A percentile compares a stretch with the other conserved stretches of the same genome.
Conservation (phyloP, 2,797 vertebrate genomes). For the Craterocephalus amniculus region DNA sequence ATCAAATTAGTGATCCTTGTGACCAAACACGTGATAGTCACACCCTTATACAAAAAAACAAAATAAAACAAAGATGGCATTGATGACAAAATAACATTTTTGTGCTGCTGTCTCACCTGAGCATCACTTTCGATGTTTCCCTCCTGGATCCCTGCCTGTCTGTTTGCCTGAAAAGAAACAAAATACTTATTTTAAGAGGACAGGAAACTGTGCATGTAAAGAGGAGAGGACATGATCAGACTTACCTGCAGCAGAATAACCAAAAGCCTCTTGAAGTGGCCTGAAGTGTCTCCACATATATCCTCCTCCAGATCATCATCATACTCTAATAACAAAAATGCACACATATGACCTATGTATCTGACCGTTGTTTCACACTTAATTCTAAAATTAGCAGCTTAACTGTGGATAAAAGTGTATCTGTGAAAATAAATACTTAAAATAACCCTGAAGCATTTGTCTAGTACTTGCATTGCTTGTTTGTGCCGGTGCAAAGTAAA, state of each 20-base stretch:
- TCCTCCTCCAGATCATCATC: constrained; percentile 89
- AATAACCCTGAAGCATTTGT: too few relatives aligned
- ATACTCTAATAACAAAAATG: constrained; percentile 82
- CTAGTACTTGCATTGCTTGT: too few relatives aligned
- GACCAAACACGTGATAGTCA: constrained; percentile 53
- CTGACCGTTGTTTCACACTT: background rate
- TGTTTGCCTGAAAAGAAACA: constrained; percentile 83
- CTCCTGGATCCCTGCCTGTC: constrained; percentile 87
- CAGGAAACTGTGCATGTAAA: background rate
- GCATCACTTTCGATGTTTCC: constrained; percentile 88
- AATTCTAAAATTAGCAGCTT: too few relatives aligned
- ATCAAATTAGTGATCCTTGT: background rate
- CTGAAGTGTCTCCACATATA: constrained; percentile 89
- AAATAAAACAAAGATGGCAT: constrained; percentile 34
- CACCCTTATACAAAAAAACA: constrained; percentile 5
- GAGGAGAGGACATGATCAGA: background rate
- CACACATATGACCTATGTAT: background rate
- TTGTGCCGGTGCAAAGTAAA: too few relatives aligned
- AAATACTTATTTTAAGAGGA: constrained; percentile 9
- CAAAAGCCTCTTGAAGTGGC: constrained; percentile 92
- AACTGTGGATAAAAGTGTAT: too few relatives aligned
- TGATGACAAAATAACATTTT: constrained; percentile 31
- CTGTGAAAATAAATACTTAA: too few relatives aligned
- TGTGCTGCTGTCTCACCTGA: constrained; percentile 82
- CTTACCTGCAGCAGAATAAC: constrained; percentile 94